Evolutionary conservation across 2,888 invertebrate species (phyloP).

Genomic region (Aplocera efformata): DNA sequence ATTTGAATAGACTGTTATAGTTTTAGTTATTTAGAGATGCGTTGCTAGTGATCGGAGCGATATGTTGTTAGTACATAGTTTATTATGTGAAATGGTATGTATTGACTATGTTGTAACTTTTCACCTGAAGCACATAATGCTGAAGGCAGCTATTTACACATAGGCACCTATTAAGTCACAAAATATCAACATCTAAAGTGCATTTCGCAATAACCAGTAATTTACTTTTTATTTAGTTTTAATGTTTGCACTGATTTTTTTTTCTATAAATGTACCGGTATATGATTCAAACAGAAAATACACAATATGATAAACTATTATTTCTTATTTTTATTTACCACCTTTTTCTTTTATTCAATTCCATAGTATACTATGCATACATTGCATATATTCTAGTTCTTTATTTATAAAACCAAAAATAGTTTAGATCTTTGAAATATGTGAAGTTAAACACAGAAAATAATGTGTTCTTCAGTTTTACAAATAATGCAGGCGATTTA

Average conservation of each 20-base stretch:
- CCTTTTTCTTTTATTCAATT: neutral
- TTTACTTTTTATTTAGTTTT: slow-evolving; percentile 59
- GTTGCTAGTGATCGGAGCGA: slow-evolving; percentile 54
- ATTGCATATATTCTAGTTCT: too few species aligned
- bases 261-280: slow-evolving; percentile 51
- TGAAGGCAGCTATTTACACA: slow-evolving; percentile 33
- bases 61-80: slow-evolving; percentile 39
- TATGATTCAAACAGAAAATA: slow-evolving; percentile 60
- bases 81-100: slow-evolving; percentile 3
- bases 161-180: slow-evolving; percentile 23
- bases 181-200: slow-evolving; percentile 30
- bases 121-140: slow-evolving; percentile 7
- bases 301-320: slow-evolving; percentile 47
- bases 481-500: too few species aligned
- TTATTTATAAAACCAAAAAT: too few species aligned
- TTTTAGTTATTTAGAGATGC: slow-evolving; percentile 65
- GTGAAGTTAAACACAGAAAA: too few species aligned
- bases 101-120: slow-evolving; percentile 6
- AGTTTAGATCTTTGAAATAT: too few species aligned
- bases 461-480: too few species aligned
- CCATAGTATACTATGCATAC: too few species aligned
- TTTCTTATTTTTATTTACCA: slow-evolving; percentile 34
- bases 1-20: slow-evolving; percentile 80
- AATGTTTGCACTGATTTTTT: slow-evolving; percentile 70
- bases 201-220: slow-evolving; percentile 53